Evolutionary conservation across 2,113 vertebrate species (phyloP), one percentile per base, ranked within the genome.

Genomic region (Andinoacara biseriatus): DNA sequence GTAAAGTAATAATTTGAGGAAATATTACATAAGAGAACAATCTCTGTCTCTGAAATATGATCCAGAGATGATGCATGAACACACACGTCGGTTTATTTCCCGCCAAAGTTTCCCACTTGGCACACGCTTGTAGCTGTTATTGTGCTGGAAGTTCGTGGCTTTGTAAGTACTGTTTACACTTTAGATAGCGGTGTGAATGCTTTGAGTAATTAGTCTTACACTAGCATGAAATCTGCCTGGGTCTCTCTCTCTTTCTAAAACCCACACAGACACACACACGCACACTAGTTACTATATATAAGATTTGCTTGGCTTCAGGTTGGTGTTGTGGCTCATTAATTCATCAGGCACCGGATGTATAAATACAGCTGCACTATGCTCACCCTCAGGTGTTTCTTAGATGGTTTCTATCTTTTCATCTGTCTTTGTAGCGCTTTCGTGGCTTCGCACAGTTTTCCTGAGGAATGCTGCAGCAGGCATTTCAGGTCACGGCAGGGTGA

Each of bases 21-120:
- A 85, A 86, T 72, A 78, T 76, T 60, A 83, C 84, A 81, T 43
- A 80, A 62, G 59, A 76, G 63, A 89, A 91, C 80, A 91, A 86
- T 67, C 46, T 69, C 24, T 86, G 72, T 69, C 31, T 89, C 33
- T 54, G 88, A 83, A 87, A 85, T 54, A 38, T 10, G 74, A 87
- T 82, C 65, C 69, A 52, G 20, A 89, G 52, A 58, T 62, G 59
- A 87, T 60, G 82, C 67, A n/a, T 74, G 17, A 75, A 83, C 49
- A 67, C 80, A 72, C 76, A 61, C 15, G 14, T 4, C 1, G 24
- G 40, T 82, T 77, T 60, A 80, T 38, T 54, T 74, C 29, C 31
- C 58, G 79, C 46, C 59, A 82, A 65, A 11, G 60, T 74, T 87
- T 89, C 26, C 54, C 49, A 54, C 58, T 78, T 79, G 83, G 76